phyloP scores from a whole-genome alignment of 1,140 invertebrate species.

The Procambarus clarkii region DNA sequence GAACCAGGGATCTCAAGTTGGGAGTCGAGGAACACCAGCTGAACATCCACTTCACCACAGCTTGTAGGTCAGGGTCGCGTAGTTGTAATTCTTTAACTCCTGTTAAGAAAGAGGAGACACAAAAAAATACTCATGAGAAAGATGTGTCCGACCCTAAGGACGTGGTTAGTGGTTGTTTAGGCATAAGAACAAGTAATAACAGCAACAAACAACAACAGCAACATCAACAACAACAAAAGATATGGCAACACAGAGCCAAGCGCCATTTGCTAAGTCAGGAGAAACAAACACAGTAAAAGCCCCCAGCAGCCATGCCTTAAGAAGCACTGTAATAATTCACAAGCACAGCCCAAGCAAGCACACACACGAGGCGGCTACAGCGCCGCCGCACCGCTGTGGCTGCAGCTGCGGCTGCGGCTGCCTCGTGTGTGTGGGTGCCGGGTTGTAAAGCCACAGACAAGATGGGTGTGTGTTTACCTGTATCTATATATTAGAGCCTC shows the following conservation, averaged over 20 bases:
- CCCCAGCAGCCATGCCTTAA: neutral
- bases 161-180: neutral
- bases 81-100: slow-evolving; percentile 64
- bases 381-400: neutral
- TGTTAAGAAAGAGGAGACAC: slow-evolving; percentile 7
- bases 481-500: slow-evolving; percentile 55
- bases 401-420: too few relatives aligned
- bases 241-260: neutral
- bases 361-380: too few relatives aligned
- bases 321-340: slow-evolving; percentile 13
- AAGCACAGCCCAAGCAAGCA: neutral
- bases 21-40: neutral
- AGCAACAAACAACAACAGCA: too few relatives aligned
- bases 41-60: slow-evolving; percentile 26
- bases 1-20: too few relatives aligned
- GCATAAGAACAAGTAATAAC: slow-evolving; percentile 19
- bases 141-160: neutral
- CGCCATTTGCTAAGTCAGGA: neutral
- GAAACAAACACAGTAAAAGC: too few relatives aligned
- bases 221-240: neutral
- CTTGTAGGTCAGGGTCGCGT: slow-evolving; percentile 60
- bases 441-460: slow-evolving; percentile 18
- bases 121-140: neutral
- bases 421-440: too few relatives aligned
- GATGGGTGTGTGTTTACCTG: slow-evolving; percentile 44